Evolutionary conservation across 2,888 invertebrate genomes (phyloP), one percentile per base, ranked within the genome.

Genomic region (Leucophenga maculata): DNA sequence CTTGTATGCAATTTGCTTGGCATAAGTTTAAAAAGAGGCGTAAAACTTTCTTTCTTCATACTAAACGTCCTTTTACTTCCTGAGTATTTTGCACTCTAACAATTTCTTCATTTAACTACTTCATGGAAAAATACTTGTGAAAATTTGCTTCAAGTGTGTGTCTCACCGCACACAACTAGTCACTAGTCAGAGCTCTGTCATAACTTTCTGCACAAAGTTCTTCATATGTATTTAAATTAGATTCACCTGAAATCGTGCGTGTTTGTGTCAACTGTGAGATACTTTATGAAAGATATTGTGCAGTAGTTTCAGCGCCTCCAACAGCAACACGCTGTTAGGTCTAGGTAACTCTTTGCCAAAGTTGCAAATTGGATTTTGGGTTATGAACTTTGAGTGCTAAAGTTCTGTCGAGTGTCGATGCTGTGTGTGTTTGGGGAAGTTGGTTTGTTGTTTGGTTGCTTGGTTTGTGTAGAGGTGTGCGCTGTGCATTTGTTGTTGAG

Each of bases 241-340:
- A 80, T 80, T 80, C 82, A 70, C 82, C 78, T 80, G 84, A 82
- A 80, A 83, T 80, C 80, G 80, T 80, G 84, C 80, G 84, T 83
- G 84, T 83, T 80, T 83, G 82, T 83, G 84, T 83, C 80, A 83
- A 77, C 78, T 62, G 70, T 57, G 69, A 68, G 54, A 20, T 59
- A 31, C 54, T 39, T 39, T 39, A 66, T 60, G 54, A 69, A 70
- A 20, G 64, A 64, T 44, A 60, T 66, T 64, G 57, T 67, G 54
- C 16, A 11, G 65, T 69, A 68, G 65, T 59, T 65, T 69, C 66
- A 73, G 79, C 76, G 82, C 76, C 74, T 72, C 72, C 77, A 77
- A 26, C 26, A 26, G 26, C 26, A 26, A 26, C 80, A n/a, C 14
- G 26, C 26, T 14, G 26, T 6, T 57, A 26, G 20, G 13, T 22